Evolutionary conservation across 1,140 invertebrate genomes (phyloP).

Genomic region (Hyphantria cunea): DNA sequence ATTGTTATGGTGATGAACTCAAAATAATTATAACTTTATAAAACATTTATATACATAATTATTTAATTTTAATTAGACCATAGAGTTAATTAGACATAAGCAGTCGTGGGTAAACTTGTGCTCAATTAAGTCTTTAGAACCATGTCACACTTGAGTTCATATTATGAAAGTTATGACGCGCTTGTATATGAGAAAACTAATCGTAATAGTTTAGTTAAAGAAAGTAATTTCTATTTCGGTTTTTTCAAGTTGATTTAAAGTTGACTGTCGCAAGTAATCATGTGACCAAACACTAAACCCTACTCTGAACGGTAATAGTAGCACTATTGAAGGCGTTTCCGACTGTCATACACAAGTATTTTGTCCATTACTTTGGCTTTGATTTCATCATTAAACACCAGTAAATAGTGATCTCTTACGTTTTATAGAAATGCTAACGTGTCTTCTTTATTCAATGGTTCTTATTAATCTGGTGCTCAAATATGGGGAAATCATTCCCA

Average conservation of each 20-base stretch:
- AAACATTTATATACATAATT: conserved; percentile 3
- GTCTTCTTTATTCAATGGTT: neutral
- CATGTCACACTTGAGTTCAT: conserved; percentile 24
- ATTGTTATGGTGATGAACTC: conserved; percentile 9
- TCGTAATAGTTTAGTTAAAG: conserved; percentile 3
- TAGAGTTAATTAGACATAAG: neutral
- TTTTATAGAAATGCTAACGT: conserved; percentile 8
- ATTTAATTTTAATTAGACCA: conserved; percentile 27
- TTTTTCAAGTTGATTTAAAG: conserved; percentile 24
- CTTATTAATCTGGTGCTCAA: conserved; percentile 25
- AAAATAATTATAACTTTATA: conserved; percentile 11
- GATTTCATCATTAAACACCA: conserved; percentile 39
- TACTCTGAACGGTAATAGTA: conserved; percentile 17
- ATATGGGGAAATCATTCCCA: conserved; percentile 35
- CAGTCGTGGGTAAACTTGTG: conserved; percentile 2
- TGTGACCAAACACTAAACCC: conserved; percentile 13
- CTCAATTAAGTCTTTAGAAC: conserved; percentile 25
- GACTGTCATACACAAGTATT: conserved; percentile 20
- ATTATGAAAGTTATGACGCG: conserved; percentile 7
- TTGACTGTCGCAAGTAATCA: conserved; percentile 22
- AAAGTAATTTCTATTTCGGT: conserved; percentile 16
- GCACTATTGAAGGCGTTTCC: neutral
- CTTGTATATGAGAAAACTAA: conserved; percentile 7
- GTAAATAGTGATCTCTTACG: conserved; percentile 20
- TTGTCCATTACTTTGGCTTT: conserved; percentile 40